Percentiles rank a stretch among this genome's conserved stretches.
Conservation (phyloP, 2,113 vertebrate species). For the Suncus etruscus region DNA sequence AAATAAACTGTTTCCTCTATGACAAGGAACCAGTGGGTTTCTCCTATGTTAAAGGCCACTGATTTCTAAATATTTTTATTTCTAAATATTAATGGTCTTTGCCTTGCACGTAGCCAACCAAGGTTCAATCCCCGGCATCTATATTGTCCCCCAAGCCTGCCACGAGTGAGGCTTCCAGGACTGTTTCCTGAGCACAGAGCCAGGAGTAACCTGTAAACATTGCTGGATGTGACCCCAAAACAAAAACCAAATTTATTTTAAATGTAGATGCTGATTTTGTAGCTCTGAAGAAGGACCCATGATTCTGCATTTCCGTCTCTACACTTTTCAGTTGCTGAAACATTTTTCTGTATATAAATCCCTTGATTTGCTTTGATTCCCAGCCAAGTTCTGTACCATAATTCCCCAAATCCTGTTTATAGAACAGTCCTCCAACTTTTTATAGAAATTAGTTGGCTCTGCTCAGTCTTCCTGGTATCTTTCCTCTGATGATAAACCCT, state of each 20-base stretch:
- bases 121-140: too few species aligned
- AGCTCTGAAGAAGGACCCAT: background rate
- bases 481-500: background rate
- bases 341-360: background rate
- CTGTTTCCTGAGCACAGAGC: too few species aligned
- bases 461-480: background rate
- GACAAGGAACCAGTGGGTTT: too few species aligned
- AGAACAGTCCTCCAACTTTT: background rate
- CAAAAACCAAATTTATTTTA: background rate
- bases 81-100: too few species aligned
- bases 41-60: too few species aligned
- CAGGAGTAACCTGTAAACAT: too few species aligned
- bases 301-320: background rate
- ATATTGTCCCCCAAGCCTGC: too few species aligned
- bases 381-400: background rate
- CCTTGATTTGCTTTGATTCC: slow-evolving; percentile 5
- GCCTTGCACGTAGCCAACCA: too few species aligned
- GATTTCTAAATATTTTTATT: too few species aligned
- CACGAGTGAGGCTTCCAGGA: too few species aligned
- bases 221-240: too few species aligned
- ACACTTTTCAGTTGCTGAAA: background rate
- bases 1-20: too few species aligned
- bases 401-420: slow-evolving; percentile 6
- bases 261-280: slow-evolving; percentile 8
- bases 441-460: slow-evolving; percentile 27